These are phyloP conservation scores for Hucho hucho DNA, from an alignment of 2,113 vertebrate species.

Conservation along the genomic window DNA sequence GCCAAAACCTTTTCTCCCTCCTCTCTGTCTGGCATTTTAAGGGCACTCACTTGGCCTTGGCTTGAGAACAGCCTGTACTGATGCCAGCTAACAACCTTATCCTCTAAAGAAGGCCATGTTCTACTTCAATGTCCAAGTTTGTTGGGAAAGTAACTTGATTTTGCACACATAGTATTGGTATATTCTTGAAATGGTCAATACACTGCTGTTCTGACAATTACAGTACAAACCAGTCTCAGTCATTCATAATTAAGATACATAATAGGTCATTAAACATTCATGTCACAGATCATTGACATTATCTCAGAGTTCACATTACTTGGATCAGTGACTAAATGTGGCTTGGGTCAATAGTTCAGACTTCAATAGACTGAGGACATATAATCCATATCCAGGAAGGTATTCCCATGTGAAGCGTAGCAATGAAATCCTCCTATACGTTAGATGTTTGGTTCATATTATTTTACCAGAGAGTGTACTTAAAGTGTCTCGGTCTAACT, in stretches of 20 bases:
- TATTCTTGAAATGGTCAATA: no score
- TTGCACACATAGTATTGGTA: no score
- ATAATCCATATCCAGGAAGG: background rate
- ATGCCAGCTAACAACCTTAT: no score
- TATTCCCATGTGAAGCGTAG: background rate
- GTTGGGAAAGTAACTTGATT: no score
- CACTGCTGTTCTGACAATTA: no score
- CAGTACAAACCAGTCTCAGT: no score
- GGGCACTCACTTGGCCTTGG: constrained; percentile 7
- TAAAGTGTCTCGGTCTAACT: background rate
- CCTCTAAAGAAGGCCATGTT: no score
- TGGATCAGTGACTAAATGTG: background rate
- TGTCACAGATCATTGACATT: background rate
- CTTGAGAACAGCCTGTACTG: background rate
- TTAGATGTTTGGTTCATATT: background rate
- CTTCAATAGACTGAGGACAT: constrained; percentile 8
- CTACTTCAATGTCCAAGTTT: no score
- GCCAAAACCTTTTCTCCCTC: constrained; percentile 1
- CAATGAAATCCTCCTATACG: background rate
- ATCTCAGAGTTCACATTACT: constrained; percentile 30
- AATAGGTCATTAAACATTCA: background rate
- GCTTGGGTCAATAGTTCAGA: background rate
- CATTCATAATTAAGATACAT: background rate
- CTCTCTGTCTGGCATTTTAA: constrained; percentile 15
- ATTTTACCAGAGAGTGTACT: background rate